These are phyloP conservation scores for Gyrodactylus bullatarudis DNA, from an alignment of 1,140 invertebrate species.

Conservation along the genomic window DNA sequence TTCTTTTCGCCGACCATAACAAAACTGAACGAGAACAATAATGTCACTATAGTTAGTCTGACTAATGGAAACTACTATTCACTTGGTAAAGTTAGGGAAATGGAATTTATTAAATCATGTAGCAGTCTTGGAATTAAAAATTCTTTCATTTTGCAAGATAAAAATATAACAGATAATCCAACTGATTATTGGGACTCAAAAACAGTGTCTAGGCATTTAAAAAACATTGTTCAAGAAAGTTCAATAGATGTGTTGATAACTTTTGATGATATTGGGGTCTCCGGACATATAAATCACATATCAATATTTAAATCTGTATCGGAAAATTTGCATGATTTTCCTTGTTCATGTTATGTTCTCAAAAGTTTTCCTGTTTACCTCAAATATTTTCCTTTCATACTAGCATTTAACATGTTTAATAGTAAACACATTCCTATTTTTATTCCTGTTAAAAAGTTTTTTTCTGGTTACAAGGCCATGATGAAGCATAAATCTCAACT, in stretches of 20 bases:
- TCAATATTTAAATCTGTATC: neutral
- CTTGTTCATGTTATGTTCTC: too few relatives aligned
- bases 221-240: constrained; percentile 10
- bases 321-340: too few relatives aligned
- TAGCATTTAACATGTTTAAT: too few relatives aligned
- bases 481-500: constrained; percentile 45
- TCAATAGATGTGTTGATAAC: constrained; percentile 29
- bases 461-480: constrained; percentile 31
- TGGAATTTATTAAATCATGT: constrained; percentile 44
- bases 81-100: constrained; percentile 30
- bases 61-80: constrained; percentile 40
- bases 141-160: neutral
- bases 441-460: neutral
- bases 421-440: too few relatives aligned
- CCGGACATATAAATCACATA: constrained; percentile 49
- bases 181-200: constrained; percentile 5
- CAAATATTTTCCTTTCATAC: neutral
- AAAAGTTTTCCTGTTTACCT: too few relatives aligned
- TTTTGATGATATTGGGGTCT: constrained; percentile 59
- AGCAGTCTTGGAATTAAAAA: constrained; percentile 34
- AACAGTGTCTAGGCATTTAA: constrained; percentile 10
- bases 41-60: constrained; percentile 46
- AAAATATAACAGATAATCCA: constrained; percentile 2
- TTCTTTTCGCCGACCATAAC: constrained; percentile 70
- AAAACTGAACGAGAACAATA: constrained; percentile 24